Evolutionary conservation across 2,113 vertebrate genomes (phyloP).

Genomic region (Conger conger): DNA sequence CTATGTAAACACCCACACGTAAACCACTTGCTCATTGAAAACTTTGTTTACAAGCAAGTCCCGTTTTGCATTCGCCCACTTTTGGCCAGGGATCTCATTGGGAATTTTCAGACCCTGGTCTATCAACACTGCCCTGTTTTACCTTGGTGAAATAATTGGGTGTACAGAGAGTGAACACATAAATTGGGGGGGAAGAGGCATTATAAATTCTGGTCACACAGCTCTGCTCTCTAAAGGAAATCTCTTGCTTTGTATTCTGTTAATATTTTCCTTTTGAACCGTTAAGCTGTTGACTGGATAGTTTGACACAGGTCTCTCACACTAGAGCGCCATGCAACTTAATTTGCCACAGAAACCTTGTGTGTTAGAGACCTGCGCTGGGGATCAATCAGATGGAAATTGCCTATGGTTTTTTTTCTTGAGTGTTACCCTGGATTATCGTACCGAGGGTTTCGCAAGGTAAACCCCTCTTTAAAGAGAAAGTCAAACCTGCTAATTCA

Average conservation of each 20-base stretch:
- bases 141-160: neutral
- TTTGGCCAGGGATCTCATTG: neutral
- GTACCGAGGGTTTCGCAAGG: conserved; percentile 58
- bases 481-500: conserved; percentile 13
- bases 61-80: neutral
- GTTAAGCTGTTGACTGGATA: conserved; percentile 41
- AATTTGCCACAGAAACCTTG: conserved; percentile 64
- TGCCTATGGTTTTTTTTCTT: conserved; percentile 69
- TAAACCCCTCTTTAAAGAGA: conserved; percentile 28
- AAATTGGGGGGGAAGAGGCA: neutral
- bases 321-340: conserved; percentile 50
- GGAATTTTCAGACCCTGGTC: neutral
- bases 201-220: neutral
- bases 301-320: conserved; percentile 58
- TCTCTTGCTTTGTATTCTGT: conserved; percentile 36
- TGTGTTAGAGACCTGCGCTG: conserved; percentile 57
- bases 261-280: conserved; percentile 46
- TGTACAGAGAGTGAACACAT: neutral
- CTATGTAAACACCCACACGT: neutral
- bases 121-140: neutral
- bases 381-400: conserved; percentile 74
- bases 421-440: conserved; percentile 68
- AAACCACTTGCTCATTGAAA: neutral
- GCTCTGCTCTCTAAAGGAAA: conserved; percentile 21
- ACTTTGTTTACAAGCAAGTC: neutral